Percentiles rank a stretch among this genome's conserved stretches.
These are phyloP conservation scores for Arrhopalites spinosus DNA, from an alignment of 2,888 invertebrate species.

Conservation along the genomic window DNA sequence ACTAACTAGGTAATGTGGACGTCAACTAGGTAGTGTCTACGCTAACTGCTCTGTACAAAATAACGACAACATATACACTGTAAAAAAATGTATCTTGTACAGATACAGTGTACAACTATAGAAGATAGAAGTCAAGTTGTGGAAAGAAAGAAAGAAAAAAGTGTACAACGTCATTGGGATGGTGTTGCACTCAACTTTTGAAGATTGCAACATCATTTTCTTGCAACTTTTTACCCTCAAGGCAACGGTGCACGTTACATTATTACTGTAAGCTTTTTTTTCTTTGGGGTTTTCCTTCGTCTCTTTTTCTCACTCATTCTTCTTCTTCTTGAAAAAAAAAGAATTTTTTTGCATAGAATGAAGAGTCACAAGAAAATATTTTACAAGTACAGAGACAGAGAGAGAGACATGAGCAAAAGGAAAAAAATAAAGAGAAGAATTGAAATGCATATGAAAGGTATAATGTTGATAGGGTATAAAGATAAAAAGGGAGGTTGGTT, in stretches of 20 bases:
- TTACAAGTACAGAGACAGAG: background rate
- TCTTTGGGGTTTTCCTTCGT: background rate
- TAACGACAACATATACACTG: no score
- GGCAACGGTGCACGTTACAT: conserved; percentile 19
- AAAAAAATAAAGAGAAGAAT: no score
- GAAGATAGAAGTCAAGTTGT: background rate
- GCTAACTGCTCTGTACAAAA: no score
- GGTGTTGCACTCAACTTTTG: conserved; percentile 16
- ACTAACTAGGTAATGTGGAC: no score
- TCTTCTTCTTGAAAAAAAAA: background rate
- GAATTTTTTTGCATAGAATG: background rate
- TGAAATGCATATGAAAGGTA: background rate
- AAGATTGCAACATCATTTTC: conserved; percentile 31
- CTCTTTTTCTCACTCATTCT: background rate
- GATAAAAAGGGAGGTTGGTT: background rate
- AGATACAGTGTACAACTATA: background rate
- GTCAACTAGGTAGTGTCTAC: no score
- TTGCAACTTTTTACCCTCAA: conserved; percentile 30
- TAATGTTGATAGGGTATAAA: background rate
- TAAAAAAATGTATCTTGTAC: no score
- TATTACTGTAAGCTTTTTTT: conserved; percentile 2
- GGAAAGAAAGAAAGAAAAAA: background rate
- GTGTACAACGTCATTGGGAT: background rate
- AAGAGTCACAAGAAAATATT: no score
- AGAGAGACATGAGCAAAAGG: background rate